phyloP scores from a whole-genome alignment of 2,888 invertebrate genomes.

The Agrypnus murinus region DNA sequence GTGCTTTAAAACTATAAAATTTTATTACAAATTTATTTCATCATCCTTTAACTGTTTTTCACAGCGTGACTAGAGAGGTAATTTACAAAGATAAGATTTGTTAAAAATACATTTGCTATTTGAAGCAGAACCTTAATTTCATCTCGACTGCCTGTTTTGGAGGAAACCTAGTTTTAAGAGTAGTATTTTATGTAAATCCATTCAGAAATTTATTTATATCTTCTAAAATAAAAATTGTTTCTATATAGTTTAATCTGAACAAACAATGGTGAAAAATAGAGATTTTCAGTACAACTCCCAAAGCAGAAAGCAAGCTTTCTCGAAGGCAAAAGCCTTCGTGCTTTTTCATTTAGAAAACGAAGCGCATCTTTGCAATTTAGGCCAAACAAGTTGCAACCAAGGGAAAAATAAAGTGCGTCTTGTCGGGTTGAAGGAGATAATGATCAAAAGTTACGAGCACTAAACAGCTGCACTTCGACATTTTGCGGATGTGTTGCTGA shows the following conservation, averaged over 20 bases:
- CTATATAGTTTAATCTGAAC: background rate
- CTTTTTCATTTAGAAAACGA: slow-evolving; percentile 35
- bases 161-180: too few species aligned
- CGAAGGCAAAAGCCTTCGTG: background rate
- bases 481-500: slow-evolving; percentile 35
- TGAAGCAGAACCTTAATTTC: background rate
- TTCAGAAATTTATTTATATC: too few species aligned
- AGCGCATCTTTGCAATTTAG: slow-evolving; percentile 41
- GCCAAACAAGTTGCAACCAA: slow-evolving; percentile 41
- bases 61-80: slow-evolving; percentile 20
- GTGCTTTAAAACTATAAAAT: slow-evolving; percentile 47
- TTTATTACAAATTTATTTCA: slow-evolving; percentile 46
- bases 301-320: background rate
- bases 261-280: background rate
- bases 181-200: too few species aligned
- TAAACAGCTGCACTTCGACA: slow-evolving; percentile 41
- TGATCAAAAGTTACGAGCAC: slow-evolving; percentile 47
- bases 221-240: background rate
- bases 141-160: too few species aligned
- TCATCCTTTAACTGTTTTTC: slow-evolving; percentile 41
- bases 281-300: background rate
- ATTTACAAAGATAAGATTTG: slow-evolving; percentile 23
- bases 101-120: slow-evolving; percentile 17
- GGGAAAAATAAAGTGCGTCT: slow-evolving; percentile 43
- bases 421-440: slow-evolving; percentile 43